phyloP scores from a whole-genome alignment of 30 jellyfish, hydroid and myxozoan genomes.

The Rhopilema esculentum region DNA sequence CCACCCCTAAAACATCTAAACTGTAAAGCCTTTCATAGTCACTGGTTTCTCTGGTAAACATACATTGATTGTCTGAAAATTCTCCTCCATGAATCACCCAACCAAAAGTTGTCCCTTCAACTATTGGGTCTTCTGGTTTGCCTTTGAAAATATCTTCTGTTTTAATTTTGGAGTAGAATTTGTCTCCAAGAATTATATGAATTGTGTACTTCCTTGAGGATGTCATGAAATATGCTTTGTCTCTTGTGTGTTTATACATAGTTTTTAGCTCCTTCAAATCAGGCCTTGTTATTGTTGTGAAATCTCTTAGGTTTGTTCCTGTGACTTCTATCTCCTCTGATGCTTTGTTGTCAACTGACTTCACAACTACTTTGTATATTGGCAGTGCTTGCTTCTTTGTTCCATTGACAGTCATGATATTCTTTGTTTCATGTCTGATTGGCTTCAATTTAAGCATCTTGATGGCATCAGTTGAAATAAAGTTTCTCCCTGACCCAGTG shows the following conservation, averaged over 20 bases:
- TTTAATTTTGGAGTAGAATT: constrained; percentile 44
- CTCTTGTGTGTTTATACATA: constrained; percentile 4
- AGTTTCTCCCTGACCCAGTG: not conserved
- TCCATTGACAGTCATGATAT: constrained; percentile 37
- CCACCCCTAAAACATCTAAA: constrained; percentile 27
- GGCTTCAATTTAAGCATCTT: constrained; percentile 18
- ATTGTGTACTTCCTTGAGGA: constrained; percentile 26
- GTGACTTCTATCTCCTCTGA: constrained; percentile 41
- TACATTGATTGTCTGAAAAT: not conserved
- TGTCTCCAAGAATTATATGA: constrained; percentile 28
- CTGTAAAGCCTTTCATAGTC: constrained; percentile 55
- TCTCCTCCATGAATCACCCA: constrained; percentile 66
- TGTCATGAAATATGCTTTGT: constrained; percentile 14
- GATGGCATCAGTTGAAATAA: constrained; percentile 14
- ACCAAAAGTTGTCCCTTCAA: constrained; percentile 49
- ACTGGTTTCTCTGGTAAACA: constrained; percentile 8
- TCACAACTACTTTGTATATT: constrained; percentile 13
- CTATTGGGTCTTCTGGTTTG: constrained; percentile 30
- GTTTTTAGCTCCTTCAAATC: constrained; percentile 27
- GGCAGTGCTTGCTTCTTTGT: constrained; percentile 47
- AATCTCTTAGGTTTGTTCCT: constrained; percentile 28
- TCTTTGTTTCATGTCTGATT: constrained; percentile 21
- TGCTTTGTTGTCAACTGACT: constrained; percentile 31
- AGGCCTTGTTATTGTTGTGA: constrained; percentile 27
- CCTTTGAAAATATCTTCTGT: constrained; percentile 38